Percentiles rank a stretch among this genome's conserved stretches.
Evolutionary conservation across 2,113 vertebrate genomes (phyloP).

Genomic region (Antigone vipio): DNA sequence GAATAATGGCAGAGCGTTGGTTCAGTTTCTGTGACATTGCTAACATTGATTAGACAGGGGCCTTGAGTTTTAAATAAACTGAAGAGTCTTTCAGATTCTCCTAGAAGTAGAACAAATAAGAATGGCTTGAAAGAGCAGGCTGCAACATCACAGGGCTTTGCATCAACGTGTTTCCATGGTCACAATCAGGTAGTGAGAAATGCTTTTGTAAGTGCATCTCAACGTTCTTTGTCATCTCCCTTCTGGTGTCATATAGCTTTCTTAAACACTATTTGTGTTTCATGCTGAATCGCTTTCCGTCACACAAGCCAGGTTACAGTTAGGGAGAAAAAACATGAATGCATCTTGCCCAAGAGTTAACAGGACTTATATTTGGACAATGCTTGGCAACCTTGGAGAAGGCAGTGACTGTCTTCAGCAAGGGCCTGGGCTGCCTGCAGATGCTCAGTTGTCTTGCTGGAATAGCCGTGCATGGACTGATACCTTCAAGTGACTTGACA

Average conservation of each 20-base stretch:
- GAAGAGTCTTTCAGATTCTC: constrained; percentile 11
- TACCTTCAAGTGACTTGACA: neutral
- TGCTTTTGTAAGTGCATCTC: neutral
- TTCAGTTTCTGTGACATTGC: neutral
- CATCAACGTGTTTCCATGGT: constrained; percentile 19
- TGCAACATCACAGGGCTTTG: constrained; percentile 5
- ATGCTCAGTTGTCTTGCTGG: neutral
- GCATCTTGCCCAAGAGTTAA: neutral
- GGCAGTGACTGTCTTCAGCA: neutral
- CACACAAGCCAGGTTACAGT: neutral
- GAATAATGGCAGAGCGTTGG: neutral
- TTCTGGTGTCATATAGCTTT: neutral
- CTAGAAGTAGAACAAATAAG: neutral
- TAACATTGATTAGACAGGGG: neutral
- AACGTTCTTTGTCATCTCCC: neutral
- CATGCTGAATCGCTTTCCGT: constrained; percentile 32
- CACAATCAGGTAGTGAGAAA: constrained; percentile 4
- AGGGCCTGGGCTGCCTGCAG: neutral
- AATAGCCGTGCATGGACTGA: neutral
- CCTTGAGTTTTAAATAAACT: neutral
- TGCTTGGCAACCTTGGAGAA: neutral
- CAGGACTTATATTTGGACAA: neutral
- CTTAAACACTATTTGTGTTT: constrained; percentile 31
- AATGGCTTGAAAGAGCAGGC: constrained; percentile 25
- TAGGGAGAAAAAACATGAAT: neutral